Percentiles rank a stretch among this genome's conserved stretches.
These are phyloP conservation scores for Cathartes aura DNA, from an alignment of 2,113 vertebrate genomes.

Conservation along the genomic window DNA sequence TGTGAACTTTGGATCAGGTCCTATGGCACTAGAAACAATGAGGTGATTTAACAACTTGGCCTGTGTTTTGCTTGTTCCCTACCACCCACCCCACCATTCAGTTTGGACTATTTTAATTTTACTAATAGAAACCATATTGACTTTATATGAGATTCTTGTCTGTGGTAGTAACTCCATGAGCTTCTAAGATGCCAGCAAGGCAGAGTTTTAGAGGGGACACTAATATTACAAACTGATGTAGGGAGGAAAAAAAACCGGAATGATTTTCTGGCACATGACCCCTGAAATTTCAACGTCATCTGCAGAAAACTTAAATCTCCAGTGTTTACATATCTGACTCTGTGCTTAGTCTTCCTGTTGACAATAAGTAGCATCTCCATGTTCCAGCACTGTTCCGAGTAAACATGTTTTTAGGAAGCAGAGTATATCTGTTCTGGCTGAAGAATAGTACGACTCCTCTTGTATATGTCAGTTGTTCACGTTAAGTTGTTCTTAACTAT, in stretches of 20 bases:
- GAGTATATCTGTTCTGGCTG: not conserved
- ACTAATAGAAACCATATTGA: not conserved
- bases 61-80: not conserved
- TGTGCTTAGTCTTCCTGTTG: not conserved
- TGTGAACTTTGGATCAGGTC: not conserved
- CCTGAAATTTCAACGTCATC: not conserved
- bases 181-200: not conserved
- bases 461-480: not conserved
- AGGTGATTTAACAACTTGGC: not conserved
- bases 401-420: not conserved
- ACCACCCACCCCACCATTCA: not conserved
- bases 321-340: not conserved
- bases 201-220: not conserved
- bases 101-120: not conserved
- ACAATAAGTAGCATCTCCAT: not conserved
- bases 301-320: not conserved
- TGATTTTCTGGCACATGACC: not conserved
- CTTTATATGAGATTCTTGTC: not conserved
- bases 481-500: slow-evolving; percentile 3
- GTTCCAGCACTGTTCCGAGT: not conserved
- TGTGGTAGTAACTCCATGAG: not conserved
- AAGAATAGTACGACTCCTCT: not conserved
- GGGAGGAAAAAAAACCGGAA: rapidly evolving
- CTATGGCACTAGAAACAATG: not conserved
- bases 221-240: not conserved